Evolutionary conservation across 2,113 vertebrate species (phyloP), one percentile per base, ranked within the genome.

Genomic region (Malurus alboscapulatus): DNA sequence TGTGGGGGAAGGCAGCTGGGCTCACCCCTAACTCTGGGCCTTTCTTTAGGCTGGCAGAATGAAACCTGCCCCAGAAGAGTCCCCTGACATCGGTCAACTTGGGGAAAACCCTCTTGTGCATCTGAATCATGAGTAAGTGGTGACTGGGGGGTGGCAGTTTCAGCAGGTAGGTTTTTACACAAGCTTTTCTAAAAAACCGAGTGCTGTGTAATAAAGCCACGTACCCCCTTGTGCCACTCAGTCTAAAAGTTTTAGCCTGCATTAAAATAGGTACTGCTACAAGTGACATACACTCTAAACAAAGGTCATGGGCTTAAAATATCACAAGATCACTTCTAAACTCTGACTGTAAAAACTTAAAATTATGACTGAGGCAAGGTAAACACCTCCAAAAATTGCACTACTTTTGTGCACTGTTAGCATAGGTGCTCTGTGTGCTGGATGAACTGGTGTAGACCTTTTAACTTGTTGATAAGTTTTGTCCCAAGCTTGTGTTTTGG

Each of bases 301-400:
- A 94, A 92, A 95, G 95, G 93, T 96, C 96, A 92, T 5, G 0
- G 72, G 75, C 85, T 96, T 90, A 94, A 95, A 95, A 95, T 96
- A 95, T 65, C 75, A 2, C 79, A 80, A 94, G 85, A 68, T 93
- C 30, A 1, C 38, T 88, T 86, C 51, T 74, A 68, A 95, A 92
- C 75, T 87, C 87, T 80, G 44, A 1, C 87, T 96, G 40, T 78
- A 88, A 92, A 96, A 96, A 84, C 38, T 86, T 32, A 53, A 91
- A 90, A 90, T 95, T 93, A 71, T 34, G 61, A 61, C 61, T 93
- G 57, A 90, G 75, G 53, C n/a, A 45, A 81, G 65, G 61, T 71
- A 86, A 78, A 65, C 18, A 27, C 27, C 40, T 85, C 74, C 25
- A 67, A 12, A 91, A 55, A 74, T 81, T 50, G 9, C 2, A 12